Evolutionary conservation across 2,113 vertebrate genomes (phyloP).

Genomic region (Plotosus lineatus): DNA sequence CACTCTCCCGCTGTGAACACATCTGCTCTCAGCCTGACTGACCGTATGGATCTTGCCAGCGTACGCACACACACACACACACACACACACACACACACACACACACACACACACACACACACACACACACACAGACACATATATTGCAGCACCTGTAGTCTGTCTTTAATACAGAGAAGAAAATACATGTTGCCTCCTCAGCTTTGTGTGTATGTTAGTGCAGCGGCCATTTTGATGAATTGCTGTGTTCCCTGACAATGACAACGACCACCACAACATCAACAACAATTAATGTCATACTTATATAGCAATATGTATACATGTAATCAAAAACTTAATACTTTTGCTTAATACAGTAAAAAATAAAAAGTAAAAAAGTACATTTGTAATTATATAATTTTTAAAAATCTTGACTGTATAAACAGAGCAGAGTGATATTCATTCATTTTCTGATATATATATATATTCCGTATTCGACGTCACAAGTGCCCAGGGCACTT

Average conservation of each 20-base stretch:
- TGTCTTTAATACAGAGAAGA: not conserved
- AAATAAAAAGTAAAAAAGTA: not conserved
- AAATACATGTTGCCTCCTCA: not conserved
- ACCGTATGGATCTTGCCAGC: slow-evolving; percentile 30
- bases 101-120: slow-evolving; percentile 31
- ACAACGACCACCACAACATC: not conserved
- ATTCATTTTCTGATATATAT: no score
- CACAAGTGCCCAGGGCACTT: no score
- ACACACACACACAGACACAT: not conserved
- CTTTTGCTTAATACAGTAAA: not conserved
- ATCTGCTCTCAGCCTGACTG: slow-evolving; percentile 72
- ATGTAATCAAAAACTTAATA: not conserved
- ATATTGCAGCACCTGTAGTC: slow-evolving; percentile 18
- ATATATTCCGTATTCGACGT: no score
- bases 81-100: slow-evolving; percentile 31
- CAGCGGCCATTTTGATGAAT: slow-evolving; percentile 26
- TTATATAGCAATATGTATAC: not conserved
- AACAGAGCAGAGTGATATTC: not conserved
- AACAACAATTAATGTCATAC: no score
- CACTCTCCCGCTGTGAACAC: slow-evolving; percentile 72
- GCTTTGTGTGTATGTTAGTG: slow-evolving; percentile 4
- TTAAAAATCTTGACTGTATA: not conserved
- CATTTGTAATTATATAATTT: not conserved
- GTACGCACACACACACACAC: slow-evolving; percentile 13
- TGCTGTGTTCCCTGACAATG: not conserved